phyloP scores from a whole-genome alignment of 2,888 invertebrate genomes.

The Drosophila antonietae region DNA sequence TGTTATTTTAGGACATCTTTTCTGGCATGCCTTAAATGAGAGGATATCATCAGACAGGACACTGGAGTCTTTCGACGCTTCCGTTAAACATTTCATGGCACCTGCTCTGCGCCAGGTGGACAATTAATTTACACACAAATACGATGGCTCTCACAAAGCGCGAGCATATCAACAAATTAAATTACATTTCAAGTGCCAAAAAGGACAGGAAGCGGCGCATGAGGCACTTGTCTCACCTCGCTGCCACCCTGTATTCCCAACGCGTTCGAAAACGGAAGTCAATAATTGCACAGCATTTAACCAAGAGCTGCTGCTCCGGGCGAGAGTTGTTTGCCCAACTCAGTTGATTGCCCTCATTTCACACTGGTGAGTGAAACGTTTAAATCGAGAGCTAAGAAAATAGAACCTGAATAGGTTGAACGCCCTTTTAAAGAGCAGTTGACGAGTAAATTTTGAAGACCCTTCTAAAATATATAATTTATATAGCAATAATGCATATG shows the following conservation, averaged over 20 bases:
- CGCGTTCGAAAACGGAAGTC: conserved; percentile 53
- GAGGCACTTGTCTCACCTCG: conserved; percentile 32
- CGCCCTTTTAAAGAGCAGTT: not conserved
- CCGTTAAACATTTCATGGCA: conserved; percentile 26
- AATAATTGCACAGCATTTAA: conserved; percentile 56
- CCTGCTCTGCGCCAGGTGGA: conserved; percentile 42
- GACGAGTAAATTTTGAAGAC: not conserved
- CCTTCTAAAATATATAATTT: not conserved
- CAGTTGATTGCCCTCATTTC: conserved; percentile 8
- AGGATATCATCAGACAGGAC: conserved; percentile 1
- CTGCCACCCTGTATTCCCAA: conserved; percentile 7
- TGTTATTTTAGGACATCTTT: conserved; percentile 22
- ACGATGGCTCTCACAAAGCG: conserved; percentile 29
- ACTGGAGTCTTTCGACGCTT: conserved; percentile 13
- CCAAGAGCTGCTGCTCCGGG: conserved; percentile 38
- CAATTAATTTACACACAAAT: conserved; percentile 67
- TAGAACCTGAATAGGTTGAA: not conserved
- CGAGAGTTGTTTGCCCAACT: conserved; percentile 46
- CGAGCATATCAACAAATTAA: conserved; percentile 78
- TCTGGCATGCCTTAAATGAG: conserved; percentile 8
- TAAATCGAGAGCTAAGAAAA: not conserved
- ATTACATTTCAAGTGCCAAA: conserved; percentile 68
- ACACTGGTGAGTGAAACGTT: not conserved
- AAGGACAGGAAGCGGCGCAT: conserved; percentile 50
- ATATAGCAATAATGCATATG: not conserved